Percentiles rank a stretch among this genome's conserved stretches.
phyloP scores from a whole-genome alignment of 1,140 invertebrate genomes.

The Bombus sibiricus region DNA sequence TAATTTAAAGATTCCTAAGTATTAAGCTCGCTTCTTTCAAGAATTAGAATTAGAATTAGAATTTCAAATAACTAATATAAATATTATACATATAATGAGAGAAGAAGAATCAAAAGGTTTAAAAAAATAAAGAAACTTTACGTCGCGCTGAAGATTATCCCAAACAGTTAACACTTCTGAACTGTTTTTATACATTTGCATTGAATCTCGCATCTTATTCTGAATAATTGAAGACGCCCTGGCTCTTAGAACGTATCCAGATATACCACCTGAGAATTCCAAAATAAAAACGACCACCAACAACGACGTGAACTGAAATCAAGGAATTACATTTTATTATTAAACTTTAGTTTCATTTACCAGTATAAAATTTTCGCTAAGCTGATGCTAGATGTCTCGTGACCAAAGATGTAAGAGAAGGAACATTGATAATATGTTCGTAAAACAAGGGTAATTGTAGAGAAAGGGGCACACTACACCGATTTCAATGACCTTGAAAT shows the following conservation, averaged over 20 bases:
- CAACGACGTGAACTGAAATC: slow-evolving; percentile 88
- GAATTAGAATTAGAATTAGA: no score
- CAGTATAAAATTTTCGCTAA: background rate
- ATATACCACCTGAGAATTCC: slow-evolving; percentile 91
- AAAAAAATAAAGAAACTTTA: slow-evolving; percentile 70
- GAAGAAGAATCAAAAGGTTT: background rate
- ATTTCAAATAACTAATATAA: no score
- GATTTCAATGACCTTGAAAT: no score
- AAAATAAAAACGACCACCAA: slow-evolving; percentile 90
- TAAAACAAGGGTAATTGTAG: no score
- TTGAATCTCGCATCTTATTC: slow-evolving; percentile 81
- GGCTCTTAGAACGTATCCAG: slow-evolving; percentile 88
- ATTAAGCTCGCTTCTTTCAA: no score
- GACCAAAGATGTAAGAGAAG: background rate
- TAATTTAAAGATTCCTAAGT: no score
- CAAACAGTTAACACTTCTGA: slow-evolving; percentile 82
- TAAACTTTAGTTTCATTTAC: background rate
- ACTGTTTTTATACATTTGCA: slow-evolving; percentile 82
- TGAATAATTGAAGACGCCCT: slow-evolving; percentile 82
- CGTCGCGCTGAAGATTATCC: slow-evolving; percentile 86
- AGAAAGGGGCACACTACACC: no score
- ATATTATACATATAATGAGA: no score
- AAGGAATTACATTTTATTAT: slow-evolving; percentile 50
- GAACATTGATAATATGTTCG: background rate
- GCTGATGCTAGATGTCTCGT: background rate